A percentile compares a stretch with the other conserved stretches of the same genome.
phyloP scores from a whole-genome alignment of 53 echinoderm and acorn worm genomes.

The Paelopatides confundens region DNA sequence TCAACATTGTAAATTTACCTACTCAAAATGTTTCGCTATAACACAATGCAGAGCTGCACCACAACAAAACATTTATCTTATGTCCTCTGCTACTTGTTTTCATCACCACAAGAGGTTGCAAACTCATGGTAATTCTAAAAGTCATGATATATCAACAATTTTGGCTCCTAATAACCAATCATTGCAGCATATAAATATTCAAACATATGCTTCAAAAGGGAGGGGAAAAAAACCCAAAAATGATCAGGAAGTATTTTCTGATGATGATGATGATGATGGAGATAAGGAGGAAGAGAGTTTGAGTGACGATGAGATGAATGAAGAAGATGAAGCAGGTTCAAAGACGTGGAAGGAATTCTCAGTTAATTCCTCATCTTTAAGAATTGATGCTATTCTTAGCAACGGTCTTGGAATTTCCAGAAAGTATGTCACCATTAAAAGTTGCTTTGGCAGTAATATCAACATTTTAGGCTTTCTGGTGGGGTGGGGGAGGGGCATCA shows the following conservation, averaged over 20 bases:
- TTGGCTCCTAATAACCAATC: background rate
- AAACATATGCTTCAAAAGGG: slow-evolving; percentile 11
- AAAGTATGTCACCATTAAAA: slow-evolving; percentile 85
- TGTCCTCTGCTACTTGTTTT: background rate
- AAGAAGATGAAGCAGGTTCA: slow-evolving; percentile 44
- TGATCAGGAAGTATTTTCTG: background rate
- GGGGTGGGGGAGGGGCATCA: too few species aligned
- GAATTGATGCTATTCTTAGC: slow-evolving; percentile 87
- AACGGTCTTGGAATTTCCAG: slow-evolving; percentile 86
- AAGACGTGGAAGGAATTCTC: slow-evolving; percentile 70
- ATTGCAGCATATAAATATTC: background rate
- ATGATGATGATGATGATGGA: slow-evolving; percentile 26
- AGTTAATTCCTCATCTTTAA: slow-evolving; percentile 68
- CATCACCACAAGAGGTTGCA: background rate
- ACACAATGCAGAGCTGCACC: background rate
- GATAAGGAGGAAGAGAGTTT: background rate
- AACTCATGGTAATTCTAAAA: background rate
- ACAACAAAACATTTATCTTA: background rate
- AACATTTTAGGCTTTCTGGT: too few species aligned
- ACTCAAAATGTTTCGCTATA: background rate
- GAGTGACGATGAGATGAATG: slow-evolving; percentile 26
- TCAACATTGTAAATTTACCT: background rate
- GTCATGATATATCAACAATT: background rate
- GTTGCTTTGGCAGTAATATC: background rate
- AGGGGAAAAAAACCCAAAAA: background rate